Evolutionary conservation across 2,888 invertebrate species (phyloP).

Genomic region (Stictocephala bisonia): DNA sequence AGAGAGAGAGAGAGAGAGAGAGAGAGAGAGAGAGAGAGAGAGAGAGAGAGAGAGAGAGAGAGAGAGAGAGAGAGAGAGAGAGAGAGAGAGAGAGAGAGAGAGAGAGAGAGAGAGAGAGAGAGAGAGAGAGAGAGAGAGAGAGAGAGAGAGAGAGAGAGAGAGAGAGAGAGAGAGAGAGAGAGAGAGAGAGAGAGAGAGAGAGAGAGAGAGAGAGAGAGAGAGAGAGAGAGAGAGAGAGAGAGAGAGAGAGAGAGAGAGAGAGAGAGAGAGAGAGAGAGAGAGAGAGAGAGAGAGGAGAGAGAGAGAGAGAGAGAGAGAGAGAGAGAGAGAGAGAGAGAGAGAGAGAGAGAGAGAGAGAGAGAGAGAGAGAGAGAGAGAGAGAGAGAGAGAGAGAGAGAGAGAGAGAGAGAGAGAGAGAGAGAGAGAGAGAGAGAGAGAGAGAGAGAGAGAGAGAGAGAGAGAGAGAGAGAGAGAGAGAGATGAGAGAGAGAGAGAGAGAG

Average conservation of each 20-base stretch:
- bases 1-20: constrained; percentile 66
- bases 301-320: constrained; percentile 62
- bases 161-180: constrained; percentile 73
- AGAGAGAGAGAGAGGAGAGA: constrained; percentile 65
- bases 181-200: constrained; percentile 75
- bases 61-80: constrained; percentile 67
- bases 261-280: constrained; percentile 65
- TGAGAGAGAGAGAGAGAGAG: no score
- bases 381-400: constrained; percentile 65
- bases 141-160: constrained; percentile 74
- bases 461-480: no score
- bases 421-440: constrained; percentile 60
- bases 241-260: constrained; percentile 65
- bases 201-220: constrained; percentile 75
- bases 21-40: constrained; percentile 67
- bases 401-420: constrained; percentile 67
- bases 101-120: constrained; percentile 63
- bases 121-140: constrained; percentile 63
- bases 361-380: constrained; percentile 71
- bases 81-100: constrained; percentile 69
- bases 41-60: constrained; percentile 61
- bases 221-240: constrained; percentile 61
- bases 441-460: not conserved
- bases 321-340: constrained; percentile 16
- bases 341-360: constrained; percentile 68